Evolutionary conservation across 2,113 vertebrate genomes (phyloP).

Genomic region (Lepus americanus): DNA sequence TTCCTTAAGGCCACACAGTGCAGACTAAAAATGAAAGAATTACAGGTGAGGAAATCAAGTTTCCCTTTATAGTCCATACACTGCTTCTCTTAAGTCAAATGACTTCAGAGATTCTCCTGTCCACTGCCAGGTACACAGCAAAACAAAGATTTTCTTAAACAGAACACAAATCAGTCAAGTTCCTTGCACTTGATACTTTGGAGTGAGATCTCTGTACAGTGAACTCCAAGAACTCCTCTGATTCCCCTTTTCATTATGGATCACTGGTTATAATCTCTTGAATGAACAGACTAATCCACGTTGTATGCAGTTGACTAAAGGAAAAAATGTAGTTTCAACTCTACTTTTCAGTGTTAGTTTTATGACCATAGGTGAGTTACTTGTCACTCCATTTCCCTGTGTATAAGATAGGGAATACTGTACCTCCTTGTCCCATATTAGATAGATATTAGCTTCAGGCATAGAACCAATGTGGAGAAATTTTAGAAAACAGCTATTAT

Average conservation of each 20-base stretch:
- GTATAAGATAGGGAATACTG: background rate
- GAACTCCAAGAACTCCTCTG: background rate
- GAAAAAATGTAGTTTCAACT: background rate
- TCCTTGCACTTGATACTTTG: background rate
- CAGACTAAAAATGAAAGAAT: background rate
- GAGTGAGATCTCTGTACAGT: background rate
- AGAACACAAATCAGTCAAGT: background rate
- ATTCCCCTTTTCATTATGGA: background rate
- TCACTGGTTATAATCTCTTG: background rate
- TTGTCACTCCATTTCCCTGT: background rate
- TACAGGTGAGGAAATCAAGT: background rate
- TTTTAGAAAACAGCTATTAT: background rate
- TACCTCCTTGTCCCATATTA: background rate
- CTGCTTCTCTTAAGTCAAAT: background rate
- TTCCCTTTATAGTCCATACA: background rate
- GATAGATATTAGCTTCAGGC: background rate
- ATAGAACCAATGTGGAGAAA: background rate
- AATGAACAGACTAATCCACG: background rate
- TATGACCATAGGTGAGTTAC: background rate
- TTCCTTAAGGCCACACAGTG: background rate
- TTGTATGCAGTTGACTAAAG: background rate
- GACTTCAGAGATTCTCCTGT: background rate
- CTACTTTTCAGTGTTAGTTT: background rate
- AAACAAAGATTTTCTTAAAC: conserved; percentile 22
- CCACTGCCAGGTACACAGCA: background rate